Conservation (phyloP, 2,888 invertebrate genomes). For the Heteromyza rotundicornis region DNA sequence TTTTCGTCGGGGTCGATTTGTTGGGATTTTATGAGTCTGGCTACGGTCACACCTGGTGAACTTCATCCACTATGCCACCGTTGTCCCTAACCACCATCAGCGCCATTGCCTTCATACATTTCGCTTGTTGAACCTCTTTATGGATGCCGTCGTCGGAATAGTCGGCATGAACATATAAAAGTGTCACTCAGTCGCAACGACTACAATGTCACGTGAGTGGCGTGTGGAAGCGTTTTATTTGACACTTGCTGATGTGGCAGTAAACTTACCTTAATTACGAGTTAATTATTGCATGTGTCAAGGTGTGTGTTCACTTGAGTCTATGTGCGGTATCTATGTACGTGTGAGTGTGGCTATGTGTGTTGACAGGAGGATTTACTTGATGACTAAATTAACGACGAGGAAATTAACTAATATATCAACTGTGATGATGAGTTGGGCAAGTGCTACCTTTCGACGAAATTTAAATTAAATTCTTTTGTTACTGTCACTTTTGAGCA, state of each 20-base stretch:
- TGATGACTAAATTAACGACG: not conserved
- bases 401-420: not conserved
- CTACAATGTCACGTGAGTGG: not conserved
- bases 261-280: too few relatives aligned
- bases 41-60: constrained; percentile 19
- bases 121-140: constrained; percentile 2
- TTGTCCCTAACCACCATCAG: not conserved
- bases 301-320: not conserved
- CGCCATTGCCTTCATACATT: not conserved
- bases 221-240: too few relatives aligned
- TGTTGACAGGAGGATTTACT: not conserved
- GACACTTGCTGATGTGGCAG: too few relatives aligned
- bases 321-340: not conserved
- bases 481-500: too few relatives aligned
- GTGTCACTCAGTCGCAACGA: constrained; percentile 19
- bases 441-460: too few relatives aligned
- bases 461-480: too few relatives aligned
- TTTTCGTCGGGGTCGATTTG: not conserved
- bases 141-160: constrained; percentile 11
- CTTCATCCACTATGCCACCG: not conserved
- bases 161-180: constrained; percentile 9
- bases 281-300: too few relatives aligned
- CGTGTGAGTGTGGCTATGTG: not conserved
- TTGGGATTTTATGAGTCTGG: constrained; percentile 17
- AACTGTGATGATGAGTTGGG: not conserved